Conservation (phyloP, 2,113 vertebrate species). For the Megaceryle maxima region DNA sequence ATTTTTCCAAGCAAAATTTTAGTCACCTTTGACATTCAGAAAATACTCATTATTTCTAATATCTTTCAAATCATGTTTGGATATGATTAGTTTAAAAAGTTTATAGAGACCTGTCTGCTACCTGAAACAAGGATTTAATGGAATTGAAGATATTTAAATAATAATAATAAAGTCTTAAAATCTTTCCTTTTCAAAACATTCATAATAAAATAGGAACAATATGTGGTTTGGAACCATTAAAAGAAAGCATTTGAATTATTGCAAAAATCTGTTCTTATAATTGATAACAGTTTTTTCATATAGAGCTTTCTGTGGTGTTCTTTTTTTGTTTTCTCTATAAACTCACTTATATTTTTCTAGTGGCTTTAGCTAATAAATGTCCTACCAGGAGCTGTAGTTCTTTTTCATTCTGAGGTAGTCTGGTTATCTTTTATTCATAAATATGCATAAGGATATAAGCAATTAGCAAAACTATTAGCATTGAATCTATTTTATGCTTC, state of each 20-base stretch:
- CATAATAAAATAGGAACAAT: not conserved
- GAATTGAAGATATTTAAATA: not conserved
- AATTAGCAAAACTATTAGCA: constrained; percentile 56
- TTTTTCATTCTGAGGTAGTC: not conserved
- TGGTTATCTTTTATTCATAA: constrained; percentile 1
- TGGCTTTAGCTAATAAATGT: not conserved
- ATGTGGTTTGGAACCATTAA: not conserved
- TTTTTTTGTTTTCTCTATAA: not conserved
- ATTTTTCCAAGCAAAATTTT: not conserved
- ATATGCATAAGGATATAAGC: not conserved
- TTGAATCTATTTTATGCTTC: constrained; percentile 20
- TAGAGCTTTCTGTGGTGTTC: not conserved
- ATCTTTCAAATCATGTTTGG: not conserved
- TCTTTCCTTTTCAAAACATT: not conserved
- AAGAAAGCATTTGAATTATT: not conserved
- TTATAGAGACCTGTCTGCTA: not conserved
- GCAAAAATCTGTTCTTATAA: not conserved
- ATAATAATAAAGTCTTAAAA: not conserved
- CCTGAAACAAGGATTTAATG: not conserved
- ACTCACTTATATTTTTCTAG: not conserved
- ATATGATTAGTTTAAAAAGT: not conserved
- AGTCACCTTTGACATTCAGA: not conserved
- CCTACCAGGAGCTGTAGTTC: not conserved
- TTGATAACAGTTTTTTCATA: not conserved
- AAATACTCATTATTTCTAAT: not conserved